phyloP scores from a whole-genome alignment of 2,888 invertebrate species.

The Zaprionus bogoriensis region DNA sequence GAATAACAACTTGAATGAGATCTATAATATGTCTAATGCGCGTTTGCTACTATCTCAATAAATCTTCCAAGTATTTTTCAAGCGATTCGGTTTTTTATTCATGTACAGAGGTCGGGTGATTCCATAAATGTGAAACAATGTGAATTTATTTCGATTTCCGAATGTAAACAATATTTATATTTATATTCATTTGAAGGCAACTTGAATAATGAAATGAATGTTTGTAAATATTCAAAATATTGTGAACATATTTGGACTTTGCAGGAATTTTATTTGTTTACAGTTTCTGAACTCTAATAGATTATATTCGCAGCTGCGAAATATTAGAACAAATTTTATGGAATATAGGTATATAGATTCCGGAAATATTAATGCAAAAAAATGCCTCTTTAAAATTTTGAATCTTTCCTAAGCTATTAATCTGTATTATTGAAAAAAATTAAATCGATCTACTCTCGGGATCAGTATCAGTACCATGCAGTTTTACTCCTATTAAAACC shows the following conservation, averaged over 20 bases:
- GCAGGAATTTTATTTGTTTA: background rate
- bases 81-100: background rate
- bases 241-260: too few relatives aligned
- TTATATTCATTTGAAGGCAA: background rate
- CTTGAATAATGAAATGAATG: background rate
- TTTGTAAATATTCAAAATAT: background rate
- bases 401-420: too few relatives aligned
- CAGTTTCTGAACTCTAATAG: background rate
- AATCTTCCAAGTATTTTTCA: conserved; percentile 42
- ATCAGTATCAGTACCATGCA: too few relatives aligned
- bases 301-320: too few relatives aligned
- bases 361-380: too few relatives aligned
- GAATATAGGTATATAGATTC: too few relatives aligned
- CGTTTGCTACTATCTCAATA: conserved; percentile 54
- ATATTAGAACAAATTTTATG: too few relatives aligned
- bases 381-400: too few relatives aligned
- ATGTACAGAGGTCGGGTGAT: background rate
- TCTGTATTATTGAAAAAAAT: too few relatives aligned
- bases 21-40: conserved; percentile 10
- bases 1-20: conserved; percentile 6
- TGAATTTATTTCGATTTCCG: background rate
- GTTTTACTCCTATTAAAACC: too few relatives aligned
- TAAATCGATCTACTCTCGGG: too few relatives aligned
- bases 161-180: background rate
- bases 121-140: background rate